Percentiles rank a stretch among this genome's conserved stretches.
phyloP scores from a whole-genome alignment of 2,888 invertebrate genomes.

The Ophonus ardosiacus region DNA sequence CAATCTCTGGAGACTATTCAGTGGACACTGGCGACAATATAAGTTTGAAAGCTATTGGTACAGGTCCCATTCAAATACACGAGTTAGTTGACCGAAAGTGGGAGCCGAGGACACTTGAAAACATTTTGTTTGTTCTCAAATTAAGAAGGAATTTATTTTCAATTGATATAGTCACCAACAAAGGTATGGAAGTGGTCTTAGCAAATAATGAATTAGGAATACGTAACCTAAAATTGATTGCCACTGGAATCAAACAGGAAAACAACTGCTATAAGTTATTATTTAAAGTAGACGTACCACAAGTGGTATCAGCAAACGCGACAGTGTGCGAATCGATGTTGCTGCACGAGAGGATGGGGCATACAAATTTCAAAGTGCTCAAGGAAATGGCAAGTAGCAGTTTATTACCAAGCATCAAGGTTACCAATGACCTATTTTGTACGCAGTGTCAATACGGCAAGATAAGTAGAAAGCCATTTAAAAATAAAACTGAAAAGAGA shows the following conservation, averaged over 20 bases:
- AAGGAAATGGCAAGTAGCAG: conserved; percentile 64
- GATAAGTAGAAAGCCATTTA: conserved; percentile 65
- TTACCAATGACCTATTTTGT: conserved; percentile 65
- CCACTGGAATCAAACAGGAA: conserved; percentile 59
- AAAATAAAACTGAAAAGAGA: conserved; percentile 3
- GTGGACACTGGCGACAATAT: conserved; percentile 57
- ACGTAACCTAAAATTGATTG: conserved; percentile 57
- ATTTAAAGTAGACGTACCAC: conserved; percentile 59
- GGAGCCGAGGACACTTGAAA: conserved; percentile 18
- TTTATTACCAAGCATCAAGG: conserved; percentile 63
- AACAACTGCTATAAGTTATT: conserved; percentile 68
- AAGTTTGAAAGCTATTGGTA: conserved; percentile 8
- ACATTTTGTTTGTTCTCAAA: not conserved
- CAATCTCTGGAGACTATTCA: not conserved
- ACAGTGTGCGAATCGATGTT: conserved; percentile 61
- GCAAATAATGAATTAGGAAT: conserved; percentile 66
- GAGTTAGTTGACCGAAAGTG: conserved; percentile 8
- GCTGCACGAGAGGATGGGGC: conserved; percentile 67
- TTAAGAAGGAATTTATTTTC: conserved; percentile 68
- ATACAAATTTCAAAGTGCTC: conserved; percentile 67
- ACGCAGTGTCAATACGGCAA: conserved; percentile 65
- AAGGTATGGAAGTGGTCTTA: conserved; percentile 68
- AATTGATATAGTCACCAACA: conserved; percentile 69
- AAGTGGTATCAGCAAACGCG: conserved; percentile 64
- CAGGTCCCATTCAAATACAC: not conserved